These are phyloP conservation scores for Neoniphon sammara DNA, from an alignment of 2,797 vertebrate genomes.

Conservation along the genomic window DNA sequence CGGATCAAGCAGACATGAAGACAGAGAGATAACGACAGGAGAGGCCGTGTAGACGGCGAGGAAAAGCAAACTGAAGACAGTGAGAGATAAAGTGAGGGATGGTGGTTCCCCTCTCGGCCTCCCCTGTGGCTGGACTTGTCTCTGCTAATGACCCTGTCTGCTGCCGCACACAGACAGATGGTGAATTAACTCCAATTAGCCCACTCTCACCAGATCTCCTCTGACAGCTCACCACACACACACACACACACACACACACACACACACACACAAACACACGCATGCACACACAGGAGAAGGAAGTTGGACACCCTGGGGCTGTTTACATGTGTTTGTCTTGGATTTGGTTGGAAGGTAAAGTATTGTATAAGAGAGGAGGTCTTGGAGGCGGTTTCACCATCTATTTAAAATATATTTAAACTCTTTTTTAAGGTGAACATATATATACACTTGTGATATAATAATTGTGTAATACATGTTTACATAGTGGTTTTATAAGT, in stretches of 20 bases:
- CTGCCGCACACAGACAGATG: slow-evolving; percentile 79
- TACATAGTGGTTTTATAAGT: slow-evolving; percentile 15
- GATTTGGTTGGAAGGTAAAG: slow-evolving; percentile 1
- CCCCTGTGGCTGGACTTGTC: slow-evolving; percentile 81
- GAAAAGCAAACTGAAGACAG: slow-evolving; percentile 46
- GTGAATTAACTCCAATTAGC: slow-evolving; percentile 84
- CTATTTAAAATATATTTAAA: not conserved
- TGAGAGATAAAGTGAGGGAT: slow-evolving; percentile 62
- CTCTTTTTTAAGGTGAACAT: too few relatives aligned
- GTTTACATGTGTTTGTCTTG: slow-evolving; percentile 8
- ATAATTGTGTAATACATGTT: too few relatives aligned
- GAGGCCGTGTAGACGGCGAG: slow-evolving; percentile 34
- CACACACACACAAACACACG: slow-evolving; percentile 34
- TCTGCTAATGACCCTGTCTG: slow-evolving; percentile 83
- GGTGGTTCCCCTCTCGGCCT: slow-evolving; percentile 72
- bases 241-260: slow-evolving; percentile 2
- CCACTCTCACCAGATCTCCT: slow-evolving; percentile 76
- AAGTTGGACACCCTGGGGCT: slow-evolving; percentile 16
- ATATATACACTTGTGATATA: too few relatives aligned
- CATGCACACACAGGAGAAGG: slow-evolving; percentile 15
- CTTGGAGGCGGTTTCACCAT: not conserved
- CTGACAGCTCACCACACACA: slow-evolving; percentile 71
- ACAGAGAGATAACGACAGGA: slow-evolving; percentile 22
- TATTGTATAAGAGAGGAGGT: not conserved
- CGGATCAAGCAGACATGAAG: slow-evolving; percentile 18